phyloP scores from a whole-genome alignment of 1,140 invertebrate species.

The Drosophila malerkotliana region DNA sequence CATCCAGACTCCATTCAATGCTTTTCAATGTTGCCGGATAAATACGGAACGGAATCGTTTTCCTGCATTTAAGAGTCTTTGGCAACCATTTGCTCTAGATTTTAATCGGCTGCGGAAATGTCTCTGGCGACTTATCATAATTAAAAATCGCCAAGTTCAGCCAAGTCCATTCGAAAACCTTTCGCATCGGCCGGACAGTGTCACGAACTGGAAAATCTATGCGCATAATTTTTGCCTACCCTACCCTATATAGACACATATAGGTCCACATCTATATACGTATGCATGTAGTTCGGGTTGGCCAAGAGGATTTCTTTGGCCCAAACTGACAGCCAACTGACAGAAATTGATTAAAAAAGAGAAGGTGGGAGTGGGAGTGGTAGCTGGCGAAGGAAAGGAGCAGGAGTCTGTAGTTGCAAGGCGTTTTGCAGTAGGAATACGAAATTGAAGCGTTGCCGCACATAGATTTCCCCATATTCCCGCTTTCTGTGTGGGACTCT shows the following conservation, averaged over 20 bases:
- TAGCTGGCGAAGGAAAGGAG: neutral
- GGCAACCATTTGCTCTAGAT: constrained; percentile 73
- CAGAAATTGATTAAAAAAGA: constrained; percentile 77
- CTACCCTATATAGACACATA: constrained; percentile 6
- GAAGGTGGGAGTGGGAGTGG: constrained; percentile 9
- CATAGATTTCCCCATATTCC: constrained; percentile 57
- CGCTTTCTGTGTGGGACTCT: constrained; percentile 37
- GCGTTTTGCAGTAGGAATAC: constrained; percentile 62
- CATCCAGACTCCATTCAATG: constrained; percentile 20
- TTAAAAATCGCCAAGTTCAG: constrained; percentile 75
- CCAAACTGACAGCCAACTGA: constrained; percentile 73
- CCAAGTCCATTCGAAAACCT: constrained; percentile 33
- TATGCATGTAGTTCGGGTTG: constrained; percentile 3
- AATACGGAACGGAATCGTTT: constrained; percentile 66
- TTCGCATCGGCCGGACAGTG: constrained; percentile 45
- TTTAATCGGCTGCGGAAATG: constrained; percentile 68
- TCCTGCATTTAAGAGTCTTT: constrained; percentile 26
- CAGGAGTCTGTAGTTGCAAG: constrained; percentile 26
- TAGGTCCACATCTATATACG: constrained; percentile 26
- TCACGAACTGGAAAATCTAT: constrained; percentile 44
- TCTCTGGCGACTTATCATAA: constrained; percentile 70
- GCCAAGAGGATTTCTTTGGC: constrained; percentile 41
- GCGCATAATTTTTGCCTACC: constrained; percentile 46
- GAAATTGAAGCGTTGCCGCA: constrained; percentile 53
- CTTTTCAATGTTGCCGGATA: constrained; percentile 57